phyloP scores from a whole-genome alignment of 2,797 vertebrate genomes.

The Malurus splendens region DNA sequence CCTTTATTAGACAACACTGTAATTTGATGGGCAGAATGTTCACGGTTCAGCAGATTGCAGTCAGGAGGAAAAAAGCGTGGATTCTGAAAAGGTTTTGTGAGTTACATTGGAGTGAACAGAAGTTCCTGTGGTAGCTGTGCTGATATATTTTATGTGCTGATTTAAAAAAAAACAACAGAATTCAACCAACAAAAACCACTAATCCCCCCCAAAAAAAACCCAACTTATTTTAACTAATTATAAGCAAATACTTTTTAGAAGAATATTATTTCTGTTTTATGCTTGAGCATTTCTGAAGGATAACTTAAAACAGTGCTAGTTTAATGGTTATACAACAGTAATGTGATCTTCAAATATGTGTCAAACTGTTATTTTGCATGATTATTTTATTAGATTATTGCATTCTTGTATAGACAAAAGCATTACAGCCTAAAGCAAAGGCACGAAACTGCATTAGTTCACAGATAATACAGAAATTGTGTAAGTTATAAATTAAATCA shows the following conservation, averaged over 20 bases:
- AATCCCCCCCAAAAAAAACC: accelerated
- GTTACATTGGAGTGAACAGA: conserved; percentile 63
- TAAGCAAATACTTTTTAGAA: conserved; percentile 68
- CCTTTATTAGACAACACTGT: conserved; percentile 85
- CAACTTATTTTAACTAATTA: background rate
- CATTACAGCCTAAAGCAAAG: background rate
- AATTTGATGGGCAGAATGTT: conserved; percentile 85
- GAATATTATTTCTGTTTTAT: conserved; percentile 71
- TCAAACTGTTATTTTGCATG: background rate
- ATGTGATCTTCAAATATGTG: conserved; percentile 37
- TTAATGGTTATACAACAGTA: conserved; percentile 67
- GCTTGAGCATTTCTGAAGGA: conserved; percentile 65
- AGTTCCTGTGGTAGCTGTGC: conserved; percentile 64
- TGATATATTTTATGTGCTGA: background rate
- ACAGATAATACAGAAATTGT: background rate
- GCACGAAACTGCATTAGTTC: background rate
- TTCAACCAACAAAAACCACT: background rate
- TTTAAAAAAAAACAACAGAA: background rate
- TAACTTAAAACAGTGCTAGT: conserved; percentile 68
- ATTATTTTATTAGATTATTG: background rate
- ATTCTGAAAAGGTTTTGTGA: conserved; percentile 47
- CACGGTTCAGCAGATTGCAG: conserved; percentile 60
- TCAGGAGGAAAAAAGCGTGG: conserved; percentile 38
- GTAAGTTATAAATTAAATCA: background rate
- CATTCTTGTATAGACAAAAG: background rate